Base-by-base conservation (phyloP, 2,888 invertebrate species). In the Pharmacophagus antenor region DNA sequence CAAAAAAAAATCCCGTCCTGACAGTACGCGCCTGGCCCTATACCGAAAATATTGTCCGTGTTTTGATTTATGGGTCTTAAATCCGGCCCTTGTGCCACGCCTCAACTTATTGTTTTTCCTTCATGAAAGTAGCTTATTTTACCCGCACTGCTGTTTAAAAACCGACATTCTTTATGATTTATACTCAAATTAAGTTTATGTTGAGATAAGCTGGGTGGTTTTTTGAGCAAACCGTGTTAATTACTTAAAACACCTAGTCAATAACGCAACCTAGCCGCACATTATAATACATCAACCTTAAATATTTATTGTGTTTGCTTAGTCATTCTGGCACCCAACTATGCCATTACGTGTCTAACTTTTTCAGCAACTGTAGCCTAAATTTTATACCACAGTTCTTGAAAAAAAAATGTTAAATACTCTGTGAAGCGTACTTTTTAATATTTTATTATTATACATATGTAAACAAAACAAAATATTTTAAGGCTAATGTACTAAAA, bases 21-120 rank as follows among this genome's bases (percentile, higher is more conserved):
- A 83, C 84, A 82, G 80, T 80, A 80, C 76, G 76, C 79, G 74
- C 74, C 77, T 78, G 70, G 75, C 78, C 79, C 75, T 78, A 74
- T 76, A 74, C 80, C 75, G 79, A 82, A 83, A 85, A 85, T 85
- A 86, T 85, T 82, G 81, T 76, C 78, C 79, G 74, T 84, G 81
- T 83, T 87, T 82, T 89, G 88, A 88, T 89, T 89, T 89, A 89
- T 86, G 84, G 80, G 74, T 79, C 85, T 84, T 85, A 85, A 88
- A 88, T 83, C 79, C 84, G 82, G 80, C 81, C 86, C 84, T 81
- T 80, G 83, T 78, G 78, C 82, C 72, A 70, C 78, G 79, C 82
- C 80, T 79, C 78, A 73, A 81, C 82, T 87, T 87, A 88, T 88
- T 88, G 87, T 88, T 86, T 87, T 83, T 82, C 80, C 81, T 82